These are phyloP conservation scores for Orius laevigatus DNA, from an alignment of 1,140 invertebrate species.

Conservation along the genomic window DNA sequence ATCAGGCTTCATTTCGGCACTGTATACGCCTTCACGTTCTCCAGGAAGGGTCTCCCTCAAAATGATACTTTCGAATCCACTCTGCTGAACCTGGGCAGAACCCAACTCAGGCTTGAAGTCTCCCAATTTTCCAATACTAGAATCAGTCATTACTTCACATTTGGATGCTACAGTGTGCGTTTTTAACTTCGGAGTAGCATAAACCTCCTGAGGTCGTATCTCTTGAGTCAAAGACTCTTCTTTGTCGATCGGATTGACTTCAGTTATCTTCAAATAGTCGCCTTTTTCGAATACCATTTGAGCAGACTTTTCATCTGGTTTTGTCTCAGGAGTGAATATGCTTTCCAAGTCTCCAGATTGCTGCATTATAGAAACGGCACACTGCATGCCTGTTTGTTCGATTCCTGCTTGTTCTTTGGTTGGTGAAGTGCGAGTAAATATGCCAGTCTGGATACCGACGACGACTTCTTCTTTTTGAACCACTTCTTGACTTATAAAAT, in stretches of 20 bases:
- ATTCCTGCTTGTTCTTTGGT: constrained; percentile 21
- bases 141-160: constrained; percentile 30
- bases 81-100: constrained; percentile 27
- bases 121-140: constrained; percentile 25
- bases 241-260: constrained; percentile 19
- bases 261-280: constrained; percentile 18
- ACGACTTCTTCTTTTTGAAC: constrained; percentile 24
- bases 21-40: constrained; percentile 33
- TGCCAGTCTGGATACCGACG: constrained; percentile 16
- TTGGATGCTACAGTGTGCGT: constrained; percentile 33
- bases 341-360: constrained; percentile 31
- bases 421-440: constrained; percentile 18
- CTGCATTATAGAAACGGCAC: constrained; percentile 31
- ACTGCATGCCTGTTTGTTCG: constrained; percentile 30
- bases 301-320: constrained; percentile 19
- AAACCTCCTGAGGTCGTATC: constrained; percentile 20
- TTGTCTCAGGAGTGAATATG: constrained; percentile 7
- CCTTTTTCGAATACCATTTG: constrained; percentile 18
- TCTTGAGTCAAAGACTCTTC: constrained; percentile 29
- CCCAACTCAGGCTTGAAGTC: constrained; percentile 24
- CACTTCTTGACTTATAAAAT: constrained; percentile 25
- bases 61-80: constrained; percentile 33
- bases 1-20: constrained; percentile 23
- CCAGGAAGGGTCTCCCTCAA: constrained; percentile 30
- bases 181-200: constrained; percentile 32